Evolutionary conservation across 2,797 vertebrate species (phyloP).

Genomic region (Parotocinclus haroldoi): DNA sequence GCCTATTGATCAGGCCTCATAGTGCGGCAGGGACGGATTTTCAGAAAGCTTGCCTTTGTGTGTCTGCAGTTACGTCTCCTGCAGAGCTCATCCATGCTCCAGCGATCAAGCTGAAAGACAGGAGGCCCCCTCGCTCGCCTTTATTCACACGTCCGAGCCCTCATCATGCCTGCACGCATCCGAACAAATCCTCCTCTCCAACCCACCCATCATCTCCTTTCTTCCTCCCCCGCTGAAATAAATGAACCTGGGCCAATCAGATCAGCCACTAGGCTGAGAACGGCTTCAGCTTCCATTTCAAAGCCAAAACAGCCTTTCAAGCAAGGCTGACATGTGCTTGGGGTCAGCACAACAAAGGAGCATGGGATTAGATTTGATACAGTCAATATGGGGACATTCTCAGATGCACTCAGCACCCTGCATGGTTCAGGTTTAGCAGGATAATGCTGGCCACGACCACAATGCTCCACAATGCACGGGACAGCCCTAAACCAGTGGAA

Average conservation of each 20-base stretch:
- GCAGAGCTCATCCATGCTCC: slow-evolving; percentile 68
- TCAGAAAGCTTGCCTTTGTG: slow-evolving; percentile 62
- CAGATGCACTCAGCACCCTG: slow-evolving; percentile 12
- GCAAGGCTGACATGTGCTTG: slow-evolving; percentile 53
- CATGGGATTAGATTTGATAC: slow-evolving; percentile 79
- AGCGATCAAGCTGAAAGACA: slow-evolving; percentile 65
- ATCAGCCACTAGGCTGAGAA: slow-evolving; percentile 66
- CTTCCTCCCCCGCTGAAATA: slow-evolving; percentile 56
- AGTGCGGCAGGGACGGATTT: slow-evolving; percentile 29
- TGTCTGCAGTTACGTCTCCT: slow-evolving; percentile 61
- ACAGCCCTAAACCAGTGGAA: slow-evolving; percentile 50
- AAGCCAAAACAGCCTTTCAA: slow-evolving; percentile 46
- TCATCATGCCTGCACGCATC: slow-evolving; percentile 43
- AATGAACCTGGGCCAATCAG: slow-evolving; percentile 76
- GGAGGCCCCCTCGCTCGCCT: slow-evolving; percentile 58
- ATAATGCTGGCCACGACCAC: slow-evolving; percentile 46
- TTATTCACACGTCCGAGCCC: slow-evolving; percentile 62
- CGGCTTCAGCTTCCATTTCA: slow-evolving; percentile 60
- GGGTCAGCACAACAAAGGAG: slow-evolving; percentile 71
- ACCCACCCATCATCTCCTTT: slow-evolving; percentile 42
- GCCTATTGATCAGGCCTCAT: slow-evolving; percentile 25
- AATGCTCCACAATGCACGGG: slow-evolving; percentile 55
- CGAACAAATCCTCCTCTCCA: slow-evolving; percentile 39
- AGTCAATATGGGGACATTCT: slow-evolving; percentile 70
- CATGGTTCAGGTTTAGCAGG: slow-evolving; percentile 53